A percentile compares a stretch with the other conserved stretches of the same genome.
phyloP scores from a whole-genome alignment of 2,113 vertebrate species.

The Parotia lawesii region DNA sequence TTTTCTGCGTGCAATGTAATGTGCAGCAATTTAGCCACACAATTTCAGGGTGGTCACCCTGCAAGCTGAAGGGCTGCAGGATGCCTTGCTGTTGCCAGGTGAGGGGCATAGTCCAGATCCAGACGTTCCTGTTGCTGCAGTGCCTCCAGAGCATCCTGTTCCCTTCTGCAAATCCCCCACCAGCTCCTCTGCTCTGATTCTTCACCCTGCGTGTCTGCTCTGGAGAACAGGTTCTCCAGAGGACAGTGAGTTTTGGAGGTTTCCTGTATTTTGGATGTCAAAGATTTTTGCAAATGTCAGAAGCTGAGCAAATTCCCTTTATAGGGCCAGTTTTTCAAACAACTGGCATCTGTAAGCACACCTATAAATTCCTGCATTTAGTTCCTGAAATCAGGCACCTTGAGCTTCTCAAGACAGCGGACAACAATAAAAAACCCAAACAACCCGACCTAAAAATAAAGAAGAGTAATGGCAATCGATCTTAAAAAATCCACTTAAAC shows the following conservation, averaged over 20 bases:
- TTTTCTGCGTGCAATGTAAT: not conserved
- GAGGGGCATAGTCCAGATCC: not conserved
- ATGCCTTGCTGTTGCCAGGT: not conserved
- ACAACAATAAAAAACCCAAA: not conserved
- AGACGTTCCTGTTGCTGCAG: accelerated
- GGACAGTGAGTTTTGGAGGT: not conserved
- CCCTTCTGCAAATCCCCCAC: not conserved
- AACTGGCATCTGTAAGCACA: not conserved
- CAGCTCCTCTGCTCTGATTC: not conserved
- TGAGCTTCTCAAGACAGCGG: not conserved
- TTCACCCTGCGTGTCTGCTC: not conserved
- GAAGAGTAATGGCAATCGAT: not conserved
- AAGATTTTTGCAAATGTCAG: not conserved
- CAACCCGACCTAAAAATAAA: not conserved
- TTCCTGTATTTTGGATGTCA: not conserved
- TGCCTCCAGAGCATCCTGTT: not conserved
- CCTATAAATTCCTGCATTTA: not conserved
- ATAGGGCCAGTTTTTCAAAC: not conserved
- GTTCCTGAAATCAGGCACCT: not conserved
- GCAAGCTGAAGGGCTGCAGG: not conserved
- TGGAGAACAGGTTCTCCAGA: not conserved
- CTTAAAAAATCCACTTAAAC: not conserved
- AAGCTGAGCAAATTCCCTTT: not conserved
- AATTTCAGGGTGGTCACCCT: not conserved
- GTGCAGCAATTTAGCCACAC: not conserved